Evolutionary conservation across 1,140 invertebrate genomes (phyloP).

Genomic region (Homarus americanus): DNA sequence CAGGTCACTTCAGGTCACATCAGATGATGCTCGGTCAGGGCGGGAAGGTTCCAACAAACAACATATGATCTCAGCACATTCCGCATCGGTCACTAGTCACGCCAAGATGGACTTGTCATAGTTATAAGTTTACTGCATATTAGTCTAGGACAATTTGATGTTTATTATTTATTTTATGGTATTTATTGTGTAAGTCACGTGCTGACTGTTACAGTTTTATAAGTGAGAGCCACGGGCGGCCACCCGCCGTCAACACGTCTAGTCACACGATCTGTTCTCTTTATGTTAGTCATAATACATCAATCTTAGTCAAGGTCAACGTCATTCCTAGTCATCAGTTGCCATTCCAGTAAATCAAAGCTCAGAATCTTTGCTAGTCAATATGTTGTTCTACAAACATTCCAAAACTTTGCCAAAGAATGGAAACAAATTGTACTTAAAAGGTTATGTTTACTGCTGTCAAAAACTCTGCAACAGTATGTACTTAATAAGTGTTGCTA

Average conservation of each 20-base stretch:
- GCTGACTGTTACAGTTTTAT: slow-evolving; percentile 38
- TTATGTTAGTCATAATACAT: not conserved
- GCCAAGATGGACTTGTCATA: slow-evolving; percentile 49
- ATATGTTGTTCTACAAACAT: slow-evolving; percentile 45
- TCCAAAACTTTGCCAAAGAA: slow-evolving; percentile 65
- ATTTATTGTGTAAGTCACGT: slow-evolving; percentile 52
- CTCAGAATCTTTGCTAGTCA: slow-evolving; percentile 65
- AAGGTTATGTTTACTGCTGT: not conserved
- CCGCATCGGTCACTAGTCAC: slow-evolving; percentile 63
- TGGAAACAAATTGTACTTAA: slow-evolving; percentile 44
- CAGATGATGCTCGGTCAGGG: slow-evolving; percentile 50
- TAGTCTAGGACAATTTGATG: slow-evolving; percentile 63
- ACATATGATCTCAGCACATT: slow-evolving; percentile 68
- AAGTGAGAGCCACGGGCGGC: not conserved
- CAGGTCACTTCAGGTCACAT: slow-evolving; percentile 64
- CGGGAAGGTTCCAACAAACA: slow-evolving; percentile 25
- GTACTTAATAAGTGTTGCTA: slow-evolving; percentile 50
- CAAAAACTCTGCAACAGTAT: slow-evolving; percentile 19
- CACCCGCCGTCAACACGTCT: slow-evolving; percentile 16
- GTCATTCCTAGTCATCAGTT: slow-evolving; percentile 55
- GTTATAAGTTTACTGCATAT: slow-evolving; percentile 54
- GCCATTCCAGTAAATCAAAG: slow-evolving; percentile 61
- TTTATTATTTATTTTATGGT: slow-evolving; percentile 56
- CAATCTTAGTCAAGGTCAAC: slow-evolving; percentile 6
- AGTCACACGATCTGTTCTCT: slow-evolving; percentile 56